Evolutionary conservation across 2,797 vertebrate genomes (phyloP).

Genomic region (Neomorphus geoffroyi): DNA sequence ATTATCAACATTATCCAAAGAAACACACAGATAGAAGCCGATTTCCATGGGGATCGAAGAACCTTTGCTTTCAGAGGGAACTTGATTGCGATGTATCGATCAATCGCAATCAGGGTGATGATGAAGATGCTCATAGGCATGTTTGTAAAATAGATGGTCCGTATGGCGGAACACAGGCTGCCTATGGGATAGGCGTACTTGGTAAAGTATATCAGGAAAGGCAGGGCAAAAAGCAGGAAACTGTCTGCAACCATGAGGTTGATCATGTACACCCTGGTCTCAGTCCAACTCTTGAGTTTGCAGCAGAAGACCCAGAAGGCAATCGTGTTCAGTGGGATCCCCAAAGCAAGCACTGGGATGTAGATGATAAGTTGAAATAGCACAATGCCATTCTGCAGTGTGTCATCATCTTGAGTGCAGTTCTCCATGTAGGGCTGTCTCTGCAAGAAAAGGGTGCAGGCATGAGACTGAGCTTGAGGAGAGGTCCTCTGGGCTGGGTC

Average conservation of each 20-base stretch:
- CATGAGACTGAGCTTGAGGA: accelerated
- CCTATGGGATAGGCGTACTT: accelerated
- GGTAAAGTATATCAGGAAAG: not conserved
- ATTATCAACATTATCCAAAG: not conserved
- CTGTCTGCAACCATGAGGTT: conserved; percentile 7
- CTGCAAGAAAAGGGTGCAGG: not conserved
- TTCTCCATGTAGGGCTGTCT: not conserved
- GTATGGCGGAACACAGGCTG: not conserved
- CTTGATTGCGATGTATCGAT: conserved; percentile 48
- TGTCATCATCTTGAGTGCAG: accelerated
- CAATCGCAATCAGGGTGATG: not conserved
- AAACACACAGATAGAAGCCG: not conserved
- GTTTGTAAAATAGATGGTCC: not conserved
- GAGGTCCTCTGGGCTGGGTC: not conserved
- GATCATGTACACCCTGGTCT: conserved; percentile 60
- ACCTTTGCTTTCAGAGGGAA: conserved; percentile 45
- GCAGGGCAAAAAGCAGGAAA: conserved; percentile 32
- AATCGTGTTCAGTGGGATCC: not conserved
- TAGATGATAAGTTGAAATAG: not conserved
- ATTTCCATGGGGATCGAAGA: conserved; percentile 39
- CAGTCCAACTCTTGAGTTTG: conserved; percentile 33
- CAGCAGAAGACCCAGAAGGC: conserved; percentile 58
- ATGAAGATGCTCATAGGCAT: conserved; percentile 39
- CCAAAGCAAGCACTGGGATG: not conserved
- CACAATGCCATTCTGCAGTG: accelerated